Conservation (phyloP, 2,797 vertebrate species). For the Notoglanidium macrostoma region DNA sequence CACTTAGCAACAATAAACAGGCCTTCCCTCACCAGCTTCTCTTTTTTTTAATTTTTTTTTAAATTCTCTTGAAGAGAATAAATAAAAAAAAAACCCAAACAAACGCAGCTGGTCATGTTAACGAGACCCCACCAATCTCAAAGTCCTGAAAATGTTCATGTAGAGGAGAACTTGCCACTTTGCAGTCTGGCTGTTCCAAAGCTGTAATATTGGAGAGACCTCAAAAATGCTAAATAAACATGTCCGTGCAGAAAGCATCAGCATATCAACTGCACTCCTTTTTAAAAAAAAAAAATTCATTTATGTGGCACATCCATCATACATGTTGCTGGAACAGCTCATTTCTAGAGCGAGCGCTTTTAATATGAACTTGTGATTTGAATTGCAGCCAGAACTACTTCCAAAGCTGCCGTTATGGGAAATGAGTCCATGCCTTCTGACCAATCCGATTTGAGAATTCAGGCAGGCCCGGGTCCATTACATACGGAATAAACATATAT, state of each 20-base stretch:
- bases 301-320: neutral
- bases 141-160: too few species aligned
- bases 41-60: too few species aligned
- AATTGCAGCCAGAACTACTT: neutral
- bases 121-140: neutral
- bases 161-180: neutral
- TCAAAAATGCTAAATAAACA: neutral
- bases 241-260: neutral
- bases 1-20: neutral
- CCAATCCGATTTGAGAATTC: neutral
- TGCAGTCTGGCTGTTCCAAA: neutral
- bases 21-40: neutral
- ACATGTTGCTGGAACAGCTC: neutral
- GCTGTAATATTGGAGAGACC: neutral
- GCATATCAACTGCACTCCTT: neutral
- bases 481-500: too few species aligned
- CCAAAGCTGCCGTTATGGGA: neutral
- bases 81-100: neutral
- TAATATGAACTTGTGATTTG: neutral
- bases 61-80: neutral
- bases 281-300: neutral
- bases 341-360: neutral
- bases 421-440: neutral
- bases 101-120: neutral
- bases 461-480: too few species aligned